Percentiles rank a stretch among this genome's conserved stretches.
phyloP scores from a whole-genome alignment of 2,113 vertebrate species.

The Ellobius talpinus region DNA sequence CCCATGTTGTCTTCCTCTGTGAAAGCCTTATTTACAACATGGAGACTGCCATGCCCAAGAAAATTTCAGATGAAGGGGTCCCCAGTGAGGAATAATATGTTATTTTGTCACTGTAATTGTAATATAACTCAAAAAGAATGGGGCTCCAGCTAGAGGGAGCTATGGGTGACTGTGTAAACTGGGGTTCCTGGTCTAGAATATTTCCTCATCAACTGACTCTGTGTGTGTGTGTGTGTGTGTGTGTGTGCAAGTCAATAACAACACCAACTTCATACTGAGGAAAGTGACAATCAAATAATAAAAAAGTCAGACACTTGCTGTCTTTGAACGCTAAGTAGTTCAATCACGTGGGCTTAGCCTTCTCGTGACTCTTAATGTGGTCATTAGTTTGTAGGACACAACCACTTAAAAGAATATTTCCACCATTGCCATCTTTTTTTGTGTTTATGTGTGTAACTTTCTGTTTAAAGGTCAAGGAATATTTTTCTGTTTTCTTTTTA shows the following conservation, averaged over 20 bases:
- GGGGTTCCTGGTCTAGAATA: neutral
- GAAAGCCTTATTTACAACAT: neutral
- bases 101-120: neutral
- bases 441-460: slow-evolving; percentile 74
- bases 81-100: neutral
- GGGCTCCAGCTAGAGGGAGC: neutral
- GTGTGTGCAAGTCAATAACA: neutral
- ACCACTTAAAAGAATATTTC: slow-evolving; percentile 63
- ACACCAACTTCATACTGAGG: neutral
- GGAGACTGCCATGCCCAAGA: neutral
- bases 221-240: neutral
- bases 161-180: neutral
- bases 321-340: slow-evolving; percentile 15
- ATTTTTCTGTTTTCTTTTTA: slow-evolving; percentile 77
- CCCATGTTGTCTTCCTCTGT: neutral
- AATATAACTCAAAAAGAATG: neutral
- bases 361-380: slow-evolving; percentile 34
- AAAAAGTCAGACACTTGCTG: neutral
- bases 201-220: neutral
- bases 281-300: neutral
- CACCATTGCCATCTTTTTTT: slow-evolving; percentile 72
- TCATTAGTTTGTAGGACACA: slow-evolving; percentile 61
- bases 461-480: slow-evolving; percentile 67
- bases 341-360: neutral
- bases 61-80: neutral